phyloP scores from a whole-genome alignment of 2,113 vertebrate genomes.

The Gambusia holbrooki region DNA sequence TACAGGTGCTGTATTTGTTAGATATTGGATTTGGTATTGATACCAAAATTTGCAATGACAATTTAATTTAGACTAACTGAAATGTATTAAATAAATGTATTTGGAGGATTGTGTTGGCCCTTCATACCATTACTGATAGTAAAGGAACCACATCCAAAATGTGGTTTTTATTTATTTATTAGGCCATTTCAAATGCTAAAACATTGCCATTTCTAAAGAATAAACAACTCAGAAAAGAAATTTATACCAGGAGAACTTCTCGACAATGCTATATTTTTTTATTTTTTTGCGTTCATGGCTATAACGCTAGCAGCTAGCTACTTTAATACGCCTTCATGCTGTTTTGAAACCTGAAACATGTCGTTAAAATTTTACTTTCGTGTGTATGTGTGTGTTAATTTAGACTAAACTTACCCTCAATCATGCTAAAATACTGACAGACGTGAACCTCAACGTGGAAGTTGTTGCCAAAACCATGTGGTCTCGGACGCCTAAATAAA shows the following conservation, averaged over 20 bases:
- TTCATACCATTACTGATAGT: neutral
- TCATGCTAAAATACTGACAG: no score
- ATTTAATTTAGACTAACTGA: no score
- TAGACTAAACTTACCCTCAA: neutral
- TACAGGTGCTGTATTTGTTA: no score
- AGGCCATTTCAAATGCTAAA: neutral
- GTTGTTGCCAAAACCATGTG: no score
- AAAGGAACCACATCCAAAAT: no score
- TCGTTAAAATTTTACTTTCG: neutral
- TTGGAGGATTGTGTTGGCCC: neutral
- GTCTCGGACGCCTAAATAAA: no score
- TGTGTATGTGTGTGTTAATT: neutral
- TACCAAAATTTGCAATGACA: no score
- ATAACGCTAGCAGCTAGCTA: neutral
- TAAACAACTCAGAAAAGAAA: neutral
- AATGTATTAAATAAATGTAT: neutral
- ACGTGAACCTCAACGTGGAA: no score
- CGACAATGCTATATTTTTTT: neutral
- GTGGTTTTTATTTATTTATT: no score
- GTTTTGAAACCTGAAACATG: neutral
- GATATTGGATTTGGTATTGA: no score
- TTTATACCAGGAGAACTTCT: neutral
- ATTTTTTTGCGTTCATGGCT: neutral
- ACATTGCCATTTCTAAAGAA: neutral
- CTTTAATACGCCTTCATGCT: neutral